Percentiles rank a stretch among this genome's conserved stretches.
Evolutionary conservation across 2,888 invertebrate species (phyloP).

Genomic region (Pyrochroa serraticornis): DNA sequence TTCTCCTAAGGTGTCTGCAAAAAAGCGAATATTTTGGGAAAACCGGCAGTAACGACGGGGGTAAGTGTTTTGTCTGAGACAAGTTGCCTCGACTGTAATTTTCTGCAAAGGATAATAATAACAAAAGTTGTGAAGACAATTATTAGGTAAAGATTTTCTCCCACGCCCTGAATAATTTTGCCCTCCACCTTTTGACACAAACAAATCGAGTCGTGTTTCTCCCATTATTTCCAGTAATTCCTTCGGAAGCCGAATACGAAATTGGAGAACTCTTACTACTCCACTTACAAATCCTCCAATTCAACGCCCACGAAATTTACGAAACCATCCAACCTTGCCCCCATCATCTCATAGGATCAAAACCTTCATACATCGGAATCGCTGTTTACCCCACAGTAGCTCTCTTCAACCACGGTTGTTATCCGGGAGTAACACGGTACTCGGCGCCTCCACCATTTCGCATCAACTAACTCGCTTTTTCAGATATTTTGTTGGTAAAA

Average conservation of each 20-base stretch:
- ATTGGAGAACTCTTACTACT: conserved; percentile 71
- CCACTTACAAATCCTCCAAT: conserved; percentile 78
- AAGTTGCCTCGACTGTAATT: too few species aligned
- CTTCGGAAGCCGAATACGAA: conserved; percentile 63
- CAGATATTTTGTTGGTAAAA: conserved; percentile 77
- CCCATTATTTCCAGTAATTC: conserved; percentile 40
- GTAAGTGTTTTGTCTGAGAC: conserved; percentile 11
- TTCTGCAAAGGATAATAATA: too few species aligned
- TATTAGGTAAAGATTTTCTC: too few species aligned
- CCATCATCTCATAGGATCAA: conserved; percentile 61
- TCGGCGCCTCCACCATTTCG: not conserved
- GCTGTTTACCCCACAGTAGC: conserved; percentile 79
- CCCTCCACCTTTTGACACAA: too few species aligned
- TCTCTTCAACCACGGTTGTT: conserved; percentile 84
- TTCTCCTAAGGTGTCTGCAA: conserved; percentile 74
- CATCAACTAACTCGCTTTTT: conserved; percentile 30
- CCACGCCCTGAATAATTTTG: too few species aligned
- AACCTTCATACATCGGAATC: conserved; percentile 68
- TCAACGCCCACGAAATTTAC: conserved; percentile 85
- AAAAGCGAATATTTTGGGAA: conserved; percentile 68
- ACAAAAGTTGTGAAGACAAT: too few species aligned
- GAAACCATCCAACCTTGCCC: conserved; percentile 65
- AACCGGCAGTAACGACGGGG: conserved; percentile 34
- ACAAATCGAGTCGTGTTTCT: too few species aligned
- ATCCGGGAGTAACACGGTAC: conserved; percentile 76